Conservation (phyloP, 2,797 vertebrate genomes). For the Sebastes hubbsi region DNA sequence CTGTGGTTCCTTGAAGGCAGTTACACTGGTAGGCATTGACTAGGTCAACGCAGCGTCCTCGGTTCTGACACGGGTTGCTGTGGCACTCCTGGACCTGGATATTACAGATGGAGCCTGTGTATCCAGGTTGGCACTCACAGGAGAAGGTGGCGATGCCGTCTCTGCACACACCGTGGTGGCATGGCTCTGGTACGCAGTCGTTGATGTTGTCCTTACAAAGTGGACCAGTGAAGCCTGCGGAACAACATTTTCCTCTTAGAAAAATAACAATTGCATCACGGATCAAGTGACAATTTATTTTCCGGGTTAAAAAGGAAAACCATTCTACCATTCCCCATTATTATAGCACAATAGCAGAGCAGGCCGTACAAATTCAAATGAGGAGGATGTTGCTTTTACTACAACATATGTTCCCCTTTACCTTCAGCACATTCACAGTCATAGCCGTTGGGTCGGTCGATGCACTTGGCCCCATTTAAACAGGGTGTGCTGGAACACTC, state of each 20-base stretch:
- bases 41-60: conserved; percentile 90
- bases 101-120: conserved; percentile 91
- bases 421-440: conserved; percentile 89
- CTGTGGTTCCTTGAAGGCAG: conserved; percentile 88
- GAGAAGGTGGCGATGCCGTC: conserved; percentile 91
- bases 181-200: conserved; percentile 91
- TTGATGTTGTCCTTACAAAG: conserved; percentile 90
- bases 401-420: conserved; percentile 31
- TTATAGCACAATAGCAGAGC: background rate
- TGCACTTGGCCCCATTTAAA: conserved; percentile 86
- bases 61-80: conserved; percentile 93
- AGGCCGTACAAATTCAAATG: background rate
- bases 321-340: background rate
- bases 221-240: conserved; percentile 87
- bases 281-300: background rate
- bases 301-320: background rate
- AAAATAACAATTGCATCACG: background rate
- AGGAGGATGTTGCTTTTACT: background rate
- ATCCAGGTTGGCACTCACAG: conserved; percentile 89
- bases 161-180: conserved; percentile 90
- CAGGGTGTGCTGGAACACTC: conserved; percentile 88
- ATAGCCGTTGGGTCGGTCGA: conserved; percentile 85
- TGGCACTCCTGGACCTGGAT: conserved; percentile 92
- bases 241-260: conserved; percentile 1
- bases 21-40: conserved; percentile 93